Evolutionary conservation across 2,113 vertebrate species (phyloP).

Genomic region (Anas platyrhynchos): DNA sequence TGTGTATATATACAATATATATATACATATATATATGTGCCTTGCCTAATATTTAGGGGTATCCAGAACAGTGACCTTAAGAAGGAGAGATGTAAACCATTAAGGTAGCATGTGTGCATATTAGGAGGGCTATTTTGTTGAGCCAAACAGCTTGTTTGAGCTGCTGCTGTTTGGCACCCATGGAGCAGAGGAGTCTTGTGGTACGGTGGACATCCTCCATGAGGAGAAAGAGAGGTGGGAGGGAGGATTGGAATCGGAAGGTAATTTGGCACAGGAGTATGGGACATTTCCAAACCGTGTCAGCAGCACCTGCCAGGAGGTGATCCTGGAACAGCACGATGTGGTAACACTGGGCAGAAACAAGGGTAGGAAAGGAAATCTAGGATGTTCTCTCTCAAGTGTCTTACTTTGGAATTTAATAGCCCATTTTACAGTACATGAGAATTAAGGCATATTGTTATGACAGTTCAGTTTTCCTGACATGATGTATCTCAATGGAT

Average conservation of each 20-base stretch:
- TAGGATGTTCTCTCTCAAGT: not conserved
- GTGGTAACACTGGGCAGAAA: not conserved
- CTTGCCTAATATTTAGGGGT: not conserved
- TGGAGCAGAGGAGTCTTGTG: not conserved
- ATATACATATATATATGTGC: not conserved
- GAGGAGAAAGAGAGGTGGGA: not conserved
- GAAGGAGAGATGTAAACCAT: not conserved
- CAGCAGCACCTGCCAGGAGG: not conserved
- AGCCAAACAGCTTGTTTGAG: not conserved
- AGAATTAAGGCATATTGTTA: not conserved
- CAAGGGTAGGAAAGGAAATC: not conserved
- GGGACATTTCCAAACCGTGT: not conserved
- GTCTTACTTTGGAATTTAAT: not conserved
- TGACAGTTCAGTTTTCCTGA: not conserved
- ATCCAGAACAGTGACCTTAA: rapidly evolving
- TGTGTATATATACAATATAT: too few relatives aligned
- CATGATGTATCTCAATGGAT: rapidly evolving
- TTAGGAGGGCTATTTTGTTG: not conserved
- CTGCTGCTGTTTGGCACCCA: not conserved
- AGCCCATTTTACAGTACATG: not conserved
- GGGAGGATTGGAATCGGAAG: not conserved
- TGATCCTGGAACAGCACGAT: not conserved
- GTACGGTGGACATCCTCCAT: not conserved
- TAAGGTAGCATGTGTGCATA: too few relatives aligned
- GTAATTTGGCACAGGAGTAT: not conserved